These are phyloP conservation scores for Hylaeus anthracinus DNA, from an alignment of 1,140 invertebrate genomes.

Conservation along the genomic window DNA sequence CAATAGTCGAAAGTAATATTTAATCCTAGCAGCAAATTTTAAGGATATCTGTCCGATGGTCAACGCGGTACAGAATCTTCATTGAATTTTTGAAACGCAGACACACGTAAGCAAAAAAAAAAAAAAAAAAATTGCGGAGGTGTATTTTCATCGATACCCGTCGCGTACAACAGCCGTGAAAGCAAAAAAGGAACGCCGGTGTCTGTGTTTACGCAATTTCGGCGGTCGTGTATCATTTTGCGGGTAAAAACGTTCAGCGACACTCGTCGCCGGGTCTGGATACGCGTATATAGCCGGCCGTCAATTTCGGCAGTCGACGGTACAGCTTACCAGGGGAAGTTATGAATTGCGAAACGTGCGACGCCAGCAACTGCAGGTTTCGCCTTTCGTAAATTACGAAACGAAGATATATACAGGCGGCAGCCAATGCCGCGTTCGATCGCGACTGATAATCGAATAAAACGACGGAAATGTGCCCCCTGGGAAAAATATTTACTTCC, in stretches of 20 bases:
- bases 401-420: slow-evolving; percentile 13
- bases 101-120: no score
- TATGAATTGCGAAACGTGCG: slow-evolving; percentile 25
- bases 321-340: slow-evolving; percentile 16
- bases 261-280: slow-evolving; percentile 15
- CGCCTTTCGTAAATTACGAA: slow-evolving; percentile 35
- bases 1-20: no score
- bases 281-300: background rate
- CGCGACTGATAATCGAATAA: slow-evolving; percentile 42
- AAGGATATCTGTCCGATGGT: no score
- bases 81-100: no score
- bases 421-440: background rate
- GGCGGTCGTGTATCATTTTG: slow-evolving; percentile 30
- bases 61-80: no score
- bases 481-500: slow-evolving; percentile 17
- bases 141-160: no score
- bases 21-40: no score
- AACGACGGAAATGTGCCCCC: slow-evolving; percentile 21
- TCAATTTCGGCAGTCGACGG: slow-evolving; percentile 30
- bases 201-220: slow-evolving; percentile 20
- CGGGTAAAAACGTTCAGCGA: slow-evolving; percentile 37
- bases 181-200: background rate
- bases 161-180: no score
- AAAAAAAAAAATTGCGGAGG: no score
- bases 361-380: background rate